Percentiles rank a stretch among this genome's conserved stretches.
Evolutionary conservation across 2,113 vertebrate species (phyloP).

Genomic region (Chionis minor): DNA sequence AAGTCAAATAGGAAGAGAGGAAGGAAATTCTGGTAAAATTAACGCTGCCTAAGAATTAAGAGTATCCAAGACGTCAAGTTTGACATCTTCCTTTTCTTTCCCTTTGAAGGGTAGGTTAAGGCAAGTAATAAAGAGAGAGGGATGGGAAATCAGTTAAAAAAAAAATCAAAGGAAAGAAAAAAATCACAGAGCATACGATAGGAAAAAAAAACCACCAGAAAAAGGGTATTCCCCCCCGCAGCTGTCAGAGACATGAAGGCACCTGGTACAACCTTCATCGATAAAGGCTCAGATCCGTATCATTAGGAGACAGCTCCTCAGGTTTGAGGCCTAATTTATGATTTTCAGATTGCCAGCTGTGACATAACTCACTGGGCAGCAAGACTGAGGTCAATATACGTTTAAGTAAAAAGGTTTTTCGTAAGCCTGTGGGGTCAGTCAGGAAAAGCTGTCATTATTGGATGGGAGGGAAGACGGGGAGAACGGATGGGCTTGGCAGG

Average conservation of each 20-base stretch:
- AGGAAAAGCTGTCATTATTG: conserved; percentile 46
- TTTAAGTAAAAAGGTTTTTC: conserved; percentile 79
- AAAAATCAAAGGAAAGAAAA: neutral
- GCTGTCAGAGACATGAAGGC: conserved; percentile 8
- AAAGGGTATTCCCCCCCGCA: neutral
- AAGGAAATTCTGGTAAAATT: neutral
- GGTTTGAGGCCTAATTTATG: conserved; percentile 67
- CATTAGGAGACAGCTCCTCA: conserved; percentile 59
- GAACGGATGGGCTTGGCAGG: neutral
- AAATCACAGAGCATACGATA: neutral
- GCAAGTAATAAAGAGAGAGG: neutral
- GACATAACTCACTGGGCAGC: conserved; percentile 73
- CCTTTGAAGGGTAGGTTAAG: neutral
- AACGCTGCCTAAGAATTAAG: neutral
- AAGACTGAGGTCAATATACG: conserved; percentile 74
- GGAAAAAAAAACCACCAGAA: neutral
- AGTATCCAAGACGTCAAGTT: neutral
- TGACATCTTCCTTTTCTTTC: neutral
- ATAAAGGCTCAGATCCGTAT: neutral
- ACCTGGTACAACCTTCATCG: neutral
- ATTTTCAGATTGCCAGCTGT: conserved; percentile 58
- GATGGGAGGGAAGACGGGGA: conserved; percentile 1
- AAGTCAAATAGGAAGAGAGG: neutral
- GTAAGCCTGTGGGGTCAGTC: conserved; percentile 65
- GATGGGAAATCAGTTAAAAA: neutral